Evolutionary conservation across 2,797 vertebrate genomes (phyloP).

Genomic region (Tolypeutes matacus): DNA sequence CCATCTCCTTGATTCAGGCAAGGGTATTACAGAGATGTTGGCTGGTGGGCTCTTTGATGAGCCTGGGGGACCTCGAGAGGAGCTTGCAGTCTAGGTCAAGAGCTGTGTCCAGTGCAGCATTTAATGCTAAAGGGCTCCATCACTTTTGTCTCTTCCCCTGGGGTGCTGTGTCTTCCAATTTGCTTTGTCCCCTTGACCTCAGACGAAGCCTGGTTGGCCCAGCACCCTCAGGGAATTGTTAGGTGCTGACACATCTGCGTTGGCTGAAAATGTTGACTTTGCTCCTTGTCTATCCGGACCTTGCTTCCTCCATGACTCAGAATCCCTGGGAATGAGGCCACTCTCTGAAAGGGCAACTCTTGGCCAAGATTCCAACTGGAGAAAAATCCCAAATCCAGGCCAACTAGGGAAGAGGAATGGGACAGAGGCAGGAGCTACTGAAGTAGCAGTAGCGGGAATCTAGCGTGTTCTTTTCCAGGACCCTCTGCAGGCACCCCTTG

Average conservation of each 20-base stretch:
- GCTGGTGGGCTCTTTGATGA: background rate
- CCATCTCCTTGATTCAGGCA: background rate
- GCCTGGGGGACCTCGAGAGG: background rate
- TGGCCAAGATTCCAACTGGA: slow-evolving; percentile 16
- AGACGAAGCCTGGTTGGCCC: background rate
- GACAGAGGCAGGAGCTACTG: background rate
- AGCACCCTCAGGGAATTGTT: background rate
- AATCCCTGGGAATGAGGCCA: slow-evolving; percentile 1
- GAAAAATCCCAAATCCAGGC: background rate
- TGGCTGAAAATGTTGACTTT: background rate
- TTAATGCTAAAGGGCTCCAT: background rate
- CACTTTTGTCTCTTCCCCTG: background rate
- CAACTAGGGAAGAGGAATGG: background rate
- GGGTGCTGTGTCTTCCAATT: background rate
- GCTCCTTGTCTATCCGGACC: background rate
- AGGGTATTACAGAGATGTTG: background rate
- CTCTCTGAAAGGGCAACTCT: slow-evolving; percentile 27
- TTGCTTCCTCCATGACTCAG: slow-evolving; percentile 23
- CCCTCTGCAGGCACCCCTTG: background rate
- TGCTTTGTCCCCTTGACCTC: slow-evolving; percentile 56
- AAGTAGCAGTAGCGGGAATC: background rate
- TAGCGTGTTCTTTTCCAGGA: background rate
- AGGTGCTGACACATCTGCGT: background rate
- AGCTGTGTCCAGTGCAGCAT: background rate
- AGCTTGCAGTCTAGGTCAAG: background rate